These are phyloP conservation scores for Lagopus leucura DNA, from an alignment of 2,113 vertebrate genomes.

Conservation along the genomic window DNA sequence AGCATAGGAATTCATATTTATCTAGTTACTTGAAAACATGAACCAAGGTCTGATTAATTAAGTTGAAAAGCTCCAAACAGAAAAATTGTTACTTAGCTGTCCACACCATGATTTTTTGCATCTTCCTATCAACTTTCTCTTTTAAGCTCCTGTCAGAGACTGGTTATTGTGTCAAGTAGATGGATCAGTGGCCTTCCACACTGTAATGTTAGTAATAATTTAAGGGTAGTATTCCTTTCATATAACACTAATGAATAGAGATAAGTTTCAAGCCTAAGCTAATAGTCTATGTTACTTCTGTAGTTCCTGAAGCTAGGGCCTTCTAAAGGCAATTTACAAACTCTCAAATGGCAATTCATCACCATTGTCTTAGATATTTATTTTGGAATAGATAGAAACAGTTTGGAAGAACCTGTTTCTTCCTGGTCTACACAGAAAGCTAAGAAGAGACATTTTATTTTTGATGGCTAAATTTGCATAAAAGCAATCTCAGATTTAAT, in stretches of 20 bases:
- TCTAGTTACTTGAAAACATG: neutral
- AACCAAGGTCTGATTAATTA: neutral
- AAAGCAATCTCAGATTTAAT: constrained; percentile 61
- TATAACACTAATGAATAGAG: neutral
- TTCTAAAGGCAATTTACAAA: neutral
- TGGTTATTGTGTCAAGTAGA: neutral
- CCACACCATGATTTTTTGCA: neutral
- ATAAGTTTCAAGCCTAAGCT: neutral
- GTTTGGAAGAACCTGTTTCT: neutral
- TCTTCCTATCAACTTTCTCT: neutral
- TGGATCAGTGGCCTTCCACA: neutral
- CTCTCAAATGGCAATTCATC: neutral
- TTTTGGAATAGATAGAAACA: neutral
- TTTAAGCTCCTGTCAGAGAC: neutral
- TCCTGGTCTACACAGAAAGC: constrained; percentile 11
- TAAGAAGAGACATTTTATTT: neutral
- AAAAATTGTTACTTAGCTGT: neutral
- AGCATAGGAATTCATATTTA: neutral
- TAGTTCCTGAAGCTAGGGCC: neutral
- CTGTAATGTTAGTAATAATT: neutral
- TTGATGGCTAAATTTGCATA: constrained; percentile 44
- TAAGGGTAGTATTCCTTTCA: neutral
- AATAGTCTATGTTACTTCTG: neutral
- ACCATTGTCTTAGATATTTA: neutral
- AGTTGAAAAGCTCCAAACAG: neutral